Base-by-base conservation (phyloP, 2,888 invertebrate species). In the Xanthia togata region DNA sequence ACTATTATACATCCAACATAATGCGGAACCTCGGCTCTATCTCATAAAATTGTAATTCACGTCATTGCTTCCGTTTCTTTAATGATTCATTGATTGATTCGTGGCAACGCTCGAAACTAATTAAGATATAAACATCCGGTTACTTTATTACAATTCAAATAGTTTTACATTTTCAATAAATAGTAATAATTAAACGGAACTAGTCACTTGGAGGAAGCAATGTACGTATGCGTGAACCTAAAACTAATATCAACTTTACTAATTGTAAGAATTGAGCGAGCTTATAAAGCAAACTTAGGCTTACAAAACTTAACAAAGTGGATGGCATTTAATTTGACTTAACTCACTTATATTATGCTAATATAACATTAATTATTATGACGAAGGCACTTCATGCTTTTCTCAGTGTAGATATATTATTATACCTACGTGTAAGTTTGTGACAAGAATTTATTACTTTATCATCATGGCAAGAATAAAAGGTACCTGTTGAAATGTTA, bases 321-420 rank as follows among this genome's bases (percentile, higher is more conserved):
- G 96, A 96, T 96, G 96, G 96, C 96, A 96, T 96, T 96, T 95
- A 95, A 95, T 95, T 95, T 96, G 96, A 96, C 96, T 96, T 96
- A 96, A 95, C 96, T 94, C 95, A 94, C 96, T 96, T 96, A 96
- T 72, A 94, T 89, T 92, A 93, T 92, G 90, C 93, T 92, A 93
- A 92, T 92, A 92, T 92, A 94, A 94, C 90, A 92, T 94, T 88
- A 93, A 93, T 94, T 93, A 94, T 94, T 94, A 96, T 93, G 94
- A 94, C 93, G 93, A 96, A 95, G 96, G 96, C 96, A 96, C 95
- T 94, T 95, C 90, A 94, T 91, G 92, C 92, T 92, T 93, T 92
- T 93, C 89, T 93, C 91, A 91, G 87, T 91, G 94, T 94, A 95
- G 94, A 94, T 90, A 91, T 89, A 91, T 94, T 92, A 94, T 92